A percentile compares a stretch with the other conserved stretches of the same genome.
Conservation (phyloP, 2,888 invertebrate species). For the Brachynemurus nebulosus region DNA sequence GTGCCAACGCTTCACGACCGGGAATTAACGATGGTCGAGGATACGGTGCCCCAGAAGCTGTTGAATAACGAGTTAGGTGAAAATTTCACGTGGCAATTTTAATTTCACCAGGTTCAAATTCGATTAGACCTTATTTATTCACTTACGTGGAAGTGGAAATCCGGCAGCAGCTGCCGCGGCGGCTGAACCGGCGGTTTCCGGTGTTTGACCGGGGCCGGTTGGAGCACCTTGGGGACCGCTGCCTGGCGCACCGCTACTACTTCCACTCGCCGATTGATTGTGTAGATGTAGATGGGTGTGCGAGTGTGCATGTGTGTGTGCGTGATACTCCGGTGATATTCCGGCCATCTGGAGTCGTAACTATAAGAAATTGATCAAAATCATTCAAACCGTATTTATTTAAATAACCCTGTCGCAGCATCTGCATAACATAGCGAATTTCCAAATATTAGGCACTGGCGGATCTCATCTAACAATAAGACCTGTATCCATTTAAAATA, state of each 20-base stretch:
- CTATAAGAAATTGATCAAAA: slow-evolving; percentile 19
- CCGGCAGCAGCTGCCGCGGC: slow-evolving; percentile 32
- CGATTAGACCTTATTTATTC: slow-evolving; percentile 6
- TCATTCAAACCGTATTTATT: too few species aligned
- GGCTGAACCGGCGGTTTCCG: slow-evolving; percentile 15
- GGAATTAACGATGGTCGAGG: slow-evolving; percentile 46
- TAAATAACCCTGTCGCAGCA: too few species aligned
- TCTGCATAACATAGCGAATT: too few species aligned
- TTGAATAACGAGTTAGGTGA: too few species aligned
- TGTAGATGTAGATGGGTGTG: slow-evolving; percentile 85
- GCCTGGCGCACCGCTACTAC: slow-evolving; percentile 41
- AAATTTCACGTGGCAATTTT: neutral
- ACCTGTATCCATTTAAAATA: too few species aligned
- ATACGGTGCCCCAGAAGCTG: slow-evolving; percentile 40
- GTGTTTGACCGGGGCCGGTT: neutral
- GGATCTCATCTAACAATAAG: too few species aligned
- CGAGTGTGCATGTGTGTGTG: slow-evolving; percentile 84
- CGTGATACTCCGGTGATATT: slow-evolving; percentile 77
- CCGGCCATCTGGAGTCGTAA: slow-evolving; percentile 85
- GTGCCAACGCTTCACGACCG: slow-evolving; percentile 42
- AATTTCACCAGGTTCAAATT: neutral
- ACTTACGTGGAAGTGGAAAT: slow-evolving; percentile 34
- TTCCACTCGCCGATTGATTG: slow-evolving; percentile 33
- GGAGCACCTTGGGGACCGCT: neutral
- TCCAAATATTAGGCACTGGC: too few species aligned